phyloP scores from a whole-genome alignment of 2,888 invertebrate species.

The Acanthosepion esculentum region DNA sequence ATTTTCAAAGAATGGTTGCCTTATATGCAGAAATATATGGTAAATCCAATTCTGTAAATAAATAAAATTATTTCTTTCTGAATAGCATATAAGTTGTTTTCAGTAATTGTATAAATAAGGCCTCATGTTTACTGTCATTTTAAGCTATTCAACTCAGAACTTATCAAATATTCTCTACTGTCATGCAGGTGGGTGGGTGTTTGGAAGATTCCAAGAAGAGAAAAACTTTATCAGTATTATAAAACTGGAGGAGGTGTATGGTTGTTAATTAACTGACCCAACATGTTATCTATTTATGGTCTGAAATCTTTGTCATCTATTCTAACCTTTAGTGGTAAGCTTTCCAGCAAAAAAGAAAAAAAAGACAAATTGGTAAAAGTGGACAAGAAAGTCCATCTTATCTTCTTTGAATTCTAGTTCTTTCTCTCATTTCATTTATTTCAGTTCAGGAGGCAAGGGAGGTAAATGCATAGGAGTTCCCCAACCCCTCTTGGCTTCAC shows the following conservation, averaged over 20 bases:
- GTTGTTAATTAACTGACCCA: neutral
- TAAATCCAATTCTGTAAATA: too few relatives aligned
- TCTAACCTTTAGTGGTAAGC: neutral
- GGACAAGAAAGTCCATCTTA: neutral
- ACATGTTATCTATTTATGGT: neutral
- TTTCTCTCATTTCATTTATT: neutral
- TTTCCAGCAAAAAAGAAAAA: neutral
- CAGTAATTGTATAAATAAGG: too few relatives aligned
- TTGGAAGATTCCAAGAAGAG: neutral
- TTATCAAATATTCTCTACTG: neutral
- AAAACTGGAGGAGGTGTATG: neutral
- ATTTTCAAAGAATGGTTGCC: too few relatives aligned
- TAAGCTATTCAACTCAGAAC: neutral
- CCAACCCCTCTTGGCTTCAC: neutral
- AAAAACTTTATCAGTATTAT: neutral
- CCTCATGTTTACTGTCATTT: too few relatives aligned
- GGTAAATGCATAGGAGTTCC: neutral
- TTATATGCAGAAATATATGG: too few relatives aligned
- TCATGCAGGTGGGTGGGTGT: neutral
- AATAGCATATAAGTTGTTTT: too few relatives aligned
- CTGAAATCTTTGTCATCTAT: neutral
- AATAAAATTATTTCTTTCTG: too few relatives aligned
- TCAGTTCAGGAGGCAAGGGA: neutral
- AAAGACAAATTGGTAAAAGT: neutral
- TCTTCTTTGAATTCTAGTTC: conserved; percentile 4